Percentiles rank a stretch among this genome's conserved stretches.
Conservation (phyloP, 2,797 vertebrate species). For the Poliocrania exsul region DNA sequence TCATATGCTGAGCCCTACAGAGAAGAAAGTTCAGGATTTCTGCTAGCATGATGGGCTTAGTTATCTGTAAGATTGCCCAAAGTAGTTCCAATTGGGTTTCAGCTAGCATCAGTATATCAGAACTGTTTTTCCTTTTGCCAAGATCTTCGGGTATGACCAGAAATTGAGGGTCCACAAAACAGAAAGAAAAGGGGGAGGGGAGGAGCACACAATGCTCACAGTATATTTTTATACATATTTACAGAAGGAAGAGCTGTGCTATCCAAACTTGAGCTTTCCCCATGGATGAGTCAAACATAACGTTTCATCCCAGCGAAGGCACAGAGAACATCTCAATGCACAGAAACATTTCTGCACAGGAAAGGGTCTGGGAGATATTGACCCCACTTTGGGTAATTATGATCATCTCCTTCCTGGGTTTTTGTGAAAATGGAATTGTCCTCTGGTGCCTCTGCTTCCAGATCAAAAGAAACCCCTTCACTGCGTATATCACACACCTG, state of each 20-base stretch:
- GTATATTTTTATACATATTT: slow-evolving; percentile 67
- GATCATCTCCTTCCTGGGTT: slow-evolving; percentile 75
- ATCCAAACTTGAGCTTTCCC: slow-evolving; percentile 40
- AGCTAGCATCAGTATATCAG: background rate
- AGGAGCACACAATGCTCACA: slow-evolving; percentile 65
- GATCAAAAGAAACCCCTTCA: slow-evolving; percentile 77
- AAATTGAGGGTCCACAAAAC: slow-evolving; percentile 1
- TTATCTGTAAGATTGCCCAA: background rate
- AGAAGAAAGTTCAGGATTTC: background rate
- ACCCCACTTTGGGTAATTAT: slow-evolving; percentile 73
- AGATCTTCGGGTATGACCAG: background rate
- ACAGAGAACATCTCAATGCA: slow-evolving; percentile 56
- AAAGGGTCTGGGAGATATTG: slow-evolving; percentile 50
- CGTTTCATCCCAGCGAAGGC: slow-evolving; percentile 30
- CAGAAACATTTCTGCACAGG: slow-evolving; percentile 60
- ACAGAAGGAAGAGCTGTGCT: slow-evolving; percentile 64
- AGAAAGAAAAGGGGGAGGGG: slow-evolving; percentile 47
- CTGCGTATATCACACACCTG: slow-evolving; percentile 79
- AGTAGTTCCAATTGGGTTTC: background rate
- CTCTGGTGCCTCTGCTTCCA: slow-evolving; percentile 82
- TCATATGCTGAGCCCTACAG: background rate
- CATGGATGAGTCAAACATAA: slow-evolving; percentile 72
- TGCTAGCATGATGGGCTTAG: background rate
- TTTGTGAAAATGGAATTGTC: slow-evolving; percentile 76
- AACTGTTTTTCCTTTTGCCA: background rate